phyloP scores from a whole-genome alignment of 1,140 invertebrate species.

The Neotoxoptera formosana region DNA sequence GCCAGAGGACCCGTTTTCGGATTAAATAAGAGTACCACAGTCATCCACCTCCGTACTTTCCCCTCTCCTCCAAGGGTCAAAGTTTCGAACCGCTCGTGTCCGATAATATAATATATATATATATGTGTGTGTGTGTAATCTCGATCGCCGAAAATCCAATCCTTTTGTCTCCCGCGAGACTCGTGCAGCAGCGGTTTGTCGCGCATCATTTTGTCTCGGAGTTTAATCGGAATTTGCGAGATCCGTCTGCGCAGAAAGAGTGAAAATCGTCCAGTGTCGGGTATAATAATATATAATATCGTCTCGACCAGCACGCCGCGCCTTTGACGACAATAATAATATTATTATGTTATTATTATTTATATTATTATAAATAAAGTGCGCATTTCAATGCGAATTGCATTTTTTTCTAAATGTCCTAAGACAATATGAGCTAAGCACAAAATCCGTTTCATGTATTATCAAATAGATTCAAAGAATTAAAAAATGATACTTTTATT shows the following conservation, averaged over 20 bases:
- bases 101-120: not conserved
- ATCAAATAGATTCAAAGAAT: too few relatives aligned
- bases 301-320: not conserved
- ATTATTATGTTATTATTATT: not conserved
- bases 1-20: not conserved
- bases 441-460: too few relatives aligned
- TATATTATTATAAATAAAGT: too few relatives aligned
- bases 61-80: not conserved
- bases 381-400: too few relatives aligned
- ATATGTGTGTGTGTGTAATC: not conserved
- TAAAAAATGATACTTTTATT: too few relatives aligned
- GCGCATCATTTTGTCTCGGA: not conserved
- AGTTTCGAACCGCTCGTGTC: not conserved
- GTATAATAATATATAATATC: too few relatives aligned
- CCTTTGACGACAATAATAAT: not conserved
- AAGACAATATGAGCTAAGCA: too few relatives aligned
- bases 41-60: not conserved
- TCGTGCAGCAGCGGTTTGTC: not conserved
- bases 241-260: not conserved
- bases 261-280: not conserved
- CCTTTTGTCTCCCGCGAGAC: constrained; percentile 15
- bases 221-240: not conserved
- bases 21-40: not conserved
- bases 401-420: too few relatives aligned
- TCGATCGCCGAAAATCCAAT: constrained; percentile 1